Base-by-base conservation (phyloP, 2,113 vertebrate species). In the Rhinopomastus cyanomelas region DNA sequence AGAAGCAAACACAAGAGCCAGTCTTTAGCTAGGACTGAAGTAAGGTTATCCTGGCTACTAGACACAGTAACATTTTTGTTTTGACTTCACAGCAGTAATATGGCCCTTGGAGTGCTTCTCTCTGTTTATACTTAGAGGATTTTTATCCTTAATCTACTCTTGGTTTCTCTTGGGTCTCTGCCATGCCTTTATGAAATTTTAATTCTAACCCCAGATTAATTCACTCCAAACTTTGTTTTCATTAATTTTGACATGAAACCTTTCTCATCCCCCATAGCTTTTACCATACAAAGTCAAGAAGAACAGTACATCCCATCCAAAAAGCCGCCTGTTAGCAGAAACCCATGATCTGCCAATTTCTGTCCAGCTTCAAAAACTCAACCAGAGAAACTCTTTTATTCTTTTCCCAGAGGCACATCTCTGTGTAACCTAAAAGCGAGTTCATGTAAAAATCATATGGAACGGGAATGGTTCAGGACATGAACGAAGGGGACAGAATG, bases 141-240 rank as follows among this genome's bases (percentile, higher is more conserved):
- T 88, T 93, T 94, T 66, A 16, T 37, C 61, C 61, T 60, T 53
- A 72, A 69, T 53, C 92, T 75, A 49, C 69, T 93, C 65, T 93
- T 88, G 90, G 84, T 86, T 93, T 92, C 76, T 67, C 86, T 83
- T 84, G 85, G 80, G 88, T 72, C 32, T 67, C 53, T 96, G 92
- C 91, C 80, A 74, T 36, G 37, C 60, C 73, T 44, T 85, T 57
- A 89, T 64, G 55, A 92, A 96, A 89, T 88, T 89, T 94, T 84
- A 82, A 87, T 86, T 75, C 56, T 12, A 86, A 65, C 62, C 69
- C 68, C n/a, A 42, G 68, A 77, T 86, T 86, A 82, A 94, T 92
- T 85, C 88, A 10, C 78, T 95, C 79, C 69, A 88, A 89, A 82
- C 75, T 81, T 92, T 85, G 55, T 83, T 89, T 92, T 73, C 61